Base-by-base conservation (phyloP, 2,797 vertebrate genomes). In the Neosalanx taihuensis region DNA sequence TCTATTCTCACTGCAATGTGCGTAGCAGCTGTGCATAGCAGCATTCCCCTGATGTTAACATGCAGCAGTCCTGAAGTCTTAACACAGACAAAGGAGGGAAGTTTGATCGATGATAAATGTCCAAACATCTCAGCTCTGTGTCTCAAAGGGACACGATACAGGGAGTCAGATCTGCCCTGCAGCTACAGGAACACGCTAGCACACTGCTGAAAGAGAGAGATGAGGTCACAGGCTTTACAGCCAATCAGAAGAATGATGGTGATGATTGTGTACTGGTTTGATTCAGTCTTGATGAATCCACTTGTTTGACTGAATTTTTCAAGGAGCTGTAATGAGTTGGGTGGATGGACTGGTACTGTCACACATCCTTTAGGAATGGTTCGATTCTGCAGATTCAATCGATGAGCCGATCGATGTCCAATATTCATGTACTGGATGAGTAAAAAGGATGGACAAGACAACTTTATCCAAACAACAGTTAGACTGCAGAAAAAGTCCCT, bases 1-100 rank as follows among this genome's bases (percentile, higher is more conserved):
- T 71, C 62, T 64, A 53, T 65, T 6, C 5, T 6, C 1, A 30
- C 29, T 37, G 64, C 20, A 62, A 68, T 33, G 20, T 41, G 23
- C 23, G 23, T 26, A 26, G 23, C 23, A 26, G 61, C 15, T 62
- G 37, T 53, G 23, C 18, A 23, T 12, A 23, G 51, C 17, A 15
- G 49, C 49, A 41, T 23, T 13, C 9, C 20, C 35, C 35, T 26
- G 37, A 15, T 41, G 35, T 41, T 26, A 46, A 66, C 12, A 56
- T n/a, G 17, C 51, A 56, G 3, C 15, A 72, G 30, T 70, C 68
- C 33, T 89, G 77, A 87, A 84, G 84, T 73, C 86, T 88, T 86
- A 67, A 90, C 79, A 77, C 62, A 67, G 64, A 26, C 20, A 66
- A 75, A 72, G n/a, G n/a, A 4, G 51, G 65, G 61, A 46, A 71